These are phyloP conservation scores for Leptatherina wallacei DNA, from an alignment of 2,797 vertebrate genomes.

Conservation along the genomic window DNA sequence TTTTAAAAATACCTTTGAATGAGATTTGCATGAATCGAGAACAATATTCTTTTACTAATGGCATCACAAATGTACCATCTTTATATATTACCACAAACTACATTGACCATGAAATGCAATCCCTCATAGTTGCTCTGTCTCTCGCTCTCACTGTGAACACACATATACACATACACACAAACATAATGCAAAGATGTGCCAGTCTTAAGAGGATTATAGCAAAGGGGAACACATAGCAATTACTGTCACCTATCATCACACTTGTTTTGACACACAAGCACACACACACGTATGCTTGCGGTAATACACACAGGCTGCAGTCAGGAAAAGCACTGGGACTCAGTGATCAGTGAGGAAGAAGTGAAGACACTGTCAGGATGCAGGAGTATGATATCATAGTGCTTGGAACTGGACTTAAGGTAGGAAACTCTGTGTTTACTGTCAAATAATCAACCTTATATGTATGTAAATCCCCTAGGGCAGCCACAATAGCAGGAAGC, in stretches of 20 bases:
- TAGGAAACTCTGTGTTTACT: constrained; percentile 52
- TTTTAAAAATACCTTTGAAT: neutral
- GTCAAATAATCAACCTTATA: neutral
- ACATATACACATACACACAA: constrained; percentile 27
- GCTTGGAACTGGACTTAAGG: constrained; percentile 86
- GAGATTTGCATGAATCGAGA: neutral
- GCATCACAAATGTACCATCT: neutral
- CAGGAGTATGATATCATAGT: constrained; percentile 84
- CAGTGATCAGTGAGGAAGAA: constrained; percentile 1
- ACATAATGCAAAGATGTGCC: constrained; percentile 24
- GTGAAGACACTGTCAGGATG: constrained; percentile 57
- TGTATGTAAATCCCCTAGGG: neutral
- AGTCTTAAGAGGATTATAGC: constrained; percentile 77
- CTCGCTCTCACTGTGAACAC: constrained; percentile 4
- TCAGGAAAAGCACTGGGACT: constrained; percentile 7
- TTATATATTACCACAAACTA: constrained; percentile 22
- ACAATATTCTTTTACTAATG: neutral
- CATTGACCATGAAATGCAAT: constrained; percentile 4
- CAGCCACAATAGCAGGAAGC: neutral
- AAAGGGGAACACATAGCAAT: constrained; percentile 59
- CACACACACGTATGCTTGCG: neutral
- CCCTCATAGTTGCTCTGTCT: constrained; percentile 4
- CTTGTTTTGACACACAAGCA: constrained; percentile 11
- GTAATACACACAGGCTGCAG: neutral
- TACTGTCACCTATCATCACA: constrained; percentile 58